These are phyloP conservation scores for Hemitrygon akajei DNA, from an alignment of 2,797 vertebrate genomes.

Conservation along the genomic window DNA sequence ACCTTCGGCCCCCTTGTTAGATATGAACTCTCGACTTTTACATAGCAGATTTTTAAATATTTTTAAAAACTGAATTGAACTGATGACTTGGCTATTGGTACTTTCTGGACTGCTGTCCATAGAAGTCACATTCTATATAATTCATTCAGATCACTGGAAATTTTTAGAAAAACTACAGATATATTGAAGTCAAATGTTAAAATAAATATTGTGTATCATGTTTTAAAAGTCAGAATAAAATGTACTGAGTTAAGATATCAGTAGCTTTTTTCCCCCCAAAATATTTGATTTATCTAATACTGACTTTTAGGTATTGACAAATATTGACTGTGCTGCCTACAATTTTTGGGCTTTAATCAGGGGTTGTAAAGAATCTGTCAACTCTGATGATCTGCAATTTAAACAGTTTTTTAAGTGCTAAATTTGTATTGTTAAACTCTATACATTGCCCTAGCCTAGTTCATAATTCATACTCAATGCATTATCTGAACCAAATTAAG, in stretches of 20 bases:
- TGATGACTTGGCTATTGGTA: not conserved
- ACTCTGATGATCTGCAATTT: not conserved
- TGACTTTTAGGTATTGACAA: not conserved
- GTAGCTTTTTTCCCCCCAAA: too few species aligned
- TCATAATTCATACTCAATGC: not conserved
- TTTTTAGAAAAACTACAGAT: not conserved
- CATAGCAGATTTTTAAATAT: not conserved
- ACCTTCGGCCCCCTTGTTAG: slow-evolving; percentile 15
- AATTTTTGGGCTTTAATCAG: not conserved
- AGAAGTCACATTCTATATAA: slow-evolving; percentile 7
- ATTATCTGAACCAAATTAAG: not conserved
- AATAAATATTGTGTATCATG: not conserved
- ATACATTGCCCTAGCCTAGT: not conserved
- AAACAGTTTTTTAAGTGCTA: not conserved
- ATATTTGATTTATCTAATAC: not conserved
- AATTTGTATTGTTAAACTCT: not conserved
- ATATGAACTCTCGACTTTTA: not conserved
- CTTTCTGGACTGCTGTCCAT: not conserved
- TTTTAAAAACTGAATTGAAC: not conserved
- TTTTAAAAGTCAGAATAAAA: not conserved
- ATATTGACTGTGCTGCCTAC: not conserved
- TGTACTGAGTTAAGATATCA: not conserved
- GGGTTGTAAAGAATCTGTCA: not conserved
- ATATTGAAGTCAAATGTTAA: not conserved
- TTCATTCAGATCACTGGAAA: not conserved